Evolutionary conservation across 1,140 invertebrate species (phyloP), one percentile per base, ranked within the genome.

Genomic region (Brachionus calyciflorus): DNA sequence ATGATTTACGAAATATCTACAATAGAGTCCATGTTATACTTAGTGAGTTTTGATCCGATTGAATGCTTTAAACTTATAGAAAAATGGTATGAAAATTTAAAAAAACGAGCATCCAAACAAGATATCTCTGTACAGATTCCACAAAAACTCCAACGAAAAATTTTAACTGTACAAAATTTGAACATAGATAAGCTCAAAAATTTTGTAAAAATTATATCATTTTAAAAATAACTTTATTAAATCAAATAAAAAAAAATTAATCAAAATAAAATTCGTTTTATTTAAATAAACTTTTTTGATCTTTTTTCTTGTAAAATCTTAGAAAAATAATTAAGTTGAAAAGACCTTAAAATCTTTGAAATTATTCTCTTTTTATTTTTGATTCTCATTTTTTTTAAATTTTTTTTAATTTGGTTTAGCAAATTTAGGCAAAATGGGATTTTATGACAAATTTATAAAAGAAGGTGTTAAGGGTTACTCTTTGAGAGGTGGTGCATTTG

Each of bases 401-500:
- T 28, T 37, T 30, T 82, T 79, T 30, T 75, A 46, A 46, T 46
- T 63, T 10, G 19, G 2, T 24, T 63, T 7, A 37, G 14, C 1
- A 40, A 40, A 12, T 44, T 65, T 44, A 44, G 9, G 60, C 4
- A 37, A 37, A 41, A 65, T 65, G 60, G 60, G 60, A 0, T 73
- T 73, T 51, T 73, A 73, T 30, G 28, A 73, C 37, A 49, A 55
- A 17, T 73, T 51, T 73, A 73, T 73, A 26, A 73, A 73, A 73
- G 51, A 49, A 5, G 69, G 69, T 17, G 28, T 33, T 21, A 73
- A 73, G 30, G 69, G 69, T 41, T 73, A 21, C 30, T 30, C 19
- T 28, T 40, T 73, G 10, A 73, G 12, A 55, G 69, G 69, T 26
- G 69, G 69, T 24, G 46, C 69, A 19, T 73, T 73, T 30, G 69